Base-by-base conservation (phyloP, 2,113 vertebrate species). In the Callospermophilus lateralis region DNA sequence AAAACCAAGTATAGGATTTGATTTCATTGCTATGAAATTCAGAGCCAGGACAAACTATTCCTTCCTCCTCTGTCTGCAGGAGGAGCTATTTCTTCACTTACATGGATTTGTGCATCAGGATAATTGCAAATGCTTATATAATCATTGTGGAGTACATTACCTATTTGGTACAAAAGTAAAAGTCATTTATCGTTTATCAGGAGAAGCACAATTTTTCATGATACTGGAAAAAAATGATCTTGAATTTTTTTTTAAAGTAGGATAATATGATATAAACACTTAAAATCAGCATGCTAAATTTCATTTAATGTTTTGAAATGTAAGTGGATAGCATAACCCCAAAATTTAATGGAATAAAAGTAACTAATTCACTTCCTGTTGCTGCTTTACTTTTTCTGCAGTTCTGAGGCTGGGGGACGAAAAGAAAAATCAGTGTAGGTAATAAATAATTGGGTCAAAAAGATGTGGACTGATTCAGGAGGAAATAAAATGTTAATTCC, bases 31-130 rank as follows among this genome's bases (percentile, higher is more conserved):
- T 58, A 10, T 55, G 45, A 37, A 39, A 37, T 76, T 63, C 53
- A 74, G 61, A 88, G 34, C 37, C 37, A 89, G 70, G n/a, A 45
- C 19, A 45, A 87, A 87, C 67, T 76, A 30, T 55, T 45, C 55
- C 19, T 61, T 45, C 32, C 53, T 70, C 32, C n/a, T 86, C 48
- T 37, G 20, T 53, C 84, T 86, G 67, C 22, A 86, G 67, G 63
- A 37, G 84, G 84, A 61, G 84, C 67, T 87, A 9, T 76, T 89
- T 89, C 53, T 61, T 76, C 37, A 61, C 72, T 89, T 89, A 61
- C 20, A 19, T 30, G 30, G 26, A 58, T 87, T 73, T 58, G 51
- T 39, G 67, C 1, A 53, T 53, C 34, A 53, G 55, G 48, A 34
- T 26, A n/a, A 72, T 7, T 53, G 26, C 67, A 55, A 72, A n/a